Percentiles rank a stretch among this genome's conserved stretches.
Evolutionary conservation across 2,113 vertebrate genomes (phyloP).

Genomic region (Pristiophorus japonicus): DNA sequence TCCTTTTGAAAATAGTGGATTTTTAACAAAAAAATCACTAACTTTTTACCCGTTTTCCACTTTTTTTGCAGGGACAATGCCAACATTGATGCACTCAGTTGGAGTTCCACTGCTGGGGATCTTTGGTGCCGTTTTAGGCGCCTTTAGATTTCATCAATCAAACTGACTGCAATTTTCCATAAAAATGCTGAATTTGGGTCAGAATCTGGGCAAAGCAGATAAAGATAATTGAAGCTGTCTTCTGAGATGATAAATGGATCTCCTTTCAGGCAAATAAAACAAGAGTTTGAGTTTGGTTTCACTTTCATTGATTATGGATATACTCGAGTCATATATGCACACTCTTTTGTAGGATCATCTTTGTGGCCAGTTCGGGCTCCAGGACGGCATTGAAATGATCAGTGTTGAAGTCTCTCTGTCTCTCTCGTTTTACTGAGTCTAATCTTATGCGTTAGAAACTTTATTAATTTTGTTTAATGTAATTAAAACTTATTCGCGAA

Average conservation of each 20-base stretch:
- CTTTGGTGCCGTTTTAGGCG: slow-evolving; percentile 94
- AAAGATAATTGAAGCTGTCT: slow-evolving; percentile 96
- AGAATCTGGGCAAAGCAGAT: slow-evolving; percentile 94
- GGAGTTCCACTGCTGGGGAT: slow-evolving; percentile 98
- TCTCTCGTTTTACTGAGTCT: neutral
- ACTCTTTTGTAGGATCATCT: slow-evolving; percentile 10
- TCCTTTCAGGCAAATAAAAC: slow-evolving; percentile 88
- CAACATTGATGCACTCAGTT: slow-evolving; percentile 94
- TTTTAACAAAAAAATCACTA: slow-evolving; percentile 81
- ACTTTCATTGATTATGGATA: slow-evolving; percentile 38
- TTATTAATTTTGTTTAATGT: no score
- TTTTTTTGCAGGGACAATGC: slow-evolving; percentile 86
- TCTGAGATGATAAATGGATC: slow-evolving; percentile 98
- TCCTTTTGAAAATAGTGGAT: slow-evolving; percentile 64
- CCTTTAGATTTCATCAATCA: slow-evolving; percentile 99
- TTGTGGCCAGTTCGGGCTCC: neutral
- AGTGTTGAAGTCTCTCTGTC: neutral
- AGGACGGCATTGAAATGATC: neutral
- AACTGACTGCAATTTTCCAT: slow-evolving; percentile 99
- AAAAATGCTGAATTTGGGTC: slow-evolving; percentile 98
- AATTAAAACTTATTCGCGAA: neutral
- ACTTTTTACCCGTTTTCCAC: slow-evolving; percentile 91
- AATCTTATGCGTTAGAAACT: neutral
- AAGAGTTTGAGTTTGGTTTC: slow-evolving; percentile 52
- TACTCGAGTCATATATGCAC: slow-evolving; percentile 32